Base-by-base conservation (phyloP, 2,888 invertebrate species). In the Campopleginae sp. region DNA sequence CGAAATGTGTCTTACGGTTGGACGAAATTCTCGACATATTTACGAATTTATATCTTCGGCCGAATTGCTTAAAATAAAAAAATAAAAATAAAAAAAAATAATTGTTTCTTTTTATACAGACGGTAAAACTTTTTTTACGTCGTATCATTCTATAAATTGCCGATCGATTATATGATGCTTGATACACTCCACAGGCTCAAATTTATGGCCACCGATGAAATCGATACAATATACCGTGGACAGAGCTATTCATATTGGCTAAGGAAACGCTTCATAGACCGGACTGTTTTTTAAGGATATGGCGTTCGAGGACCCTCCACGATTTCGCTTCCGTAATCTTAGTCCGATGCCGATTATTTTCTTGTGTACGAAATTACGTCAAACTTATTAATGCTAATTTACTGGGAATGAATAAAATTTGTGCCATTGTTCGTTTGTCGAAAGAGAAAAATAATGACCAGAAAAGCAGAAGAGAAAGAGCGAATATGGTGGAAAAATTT, bases 131-230 rank as follows among this genome's bases (percentile, higher is more conserved):
- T 19, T 54, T 83, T 86, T 87, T 84, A 87, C 82, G 46, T 58
- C 80, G 82, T 87, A 87, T 87, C 84, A 82, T 85, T 79, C 76
- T 70, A 38, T 84, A 83, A 85, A 84, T 84, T 85, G 80, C 83
- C 81, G 74, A 54, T 68, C 66, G 46, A 68, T 17, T 63, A 77
- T 85, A 81, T 74, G 68, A 75, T 66, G 66, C 83, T 83, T 68
- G 81, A 76, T 10, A 1, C 74, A 79, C 65, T 78, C 80, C 54
- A 63, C 63, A 74, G 48, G 65, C 42, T 84, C 79, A 84, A 81
- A 83, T 86, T 86, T 42, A 86, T 75, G 66, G 76, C 74, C 44
- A n/a, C 65, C 23, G 66, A 85, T 85, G 71, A 82, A 85, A 85
- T 83, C 85, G 82, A 82, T 85, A 78, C 65, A 58, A 83, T 12